Evolutionary conservation across 37 sponge, comb jelly and placozoan species (phyloP).

Genomic region (Cladorhizidae sp.): DNA sequence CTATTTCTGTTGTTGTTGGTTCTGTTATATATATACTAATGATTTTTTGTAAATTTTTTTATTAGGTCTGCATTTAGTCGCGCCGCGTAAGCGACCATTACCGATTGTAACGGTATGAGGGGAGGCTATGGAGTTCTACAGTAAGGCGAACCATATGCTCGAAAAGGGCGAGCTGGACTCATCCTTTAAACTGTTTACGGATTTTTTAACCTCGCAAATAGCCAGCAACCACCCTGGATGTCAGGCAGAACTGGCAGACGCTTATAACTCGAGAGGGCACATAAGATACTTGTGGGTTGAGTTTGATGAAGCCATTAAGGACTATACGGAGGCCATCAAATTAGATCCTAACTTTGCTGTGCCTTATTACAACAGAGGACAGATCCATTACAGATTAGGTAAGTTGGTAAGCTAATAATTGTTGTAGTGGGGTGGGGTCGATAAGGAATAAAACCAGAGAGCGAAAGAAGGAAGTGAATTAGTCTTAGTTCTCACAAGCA

Average conservation of each 20-base stretch:
- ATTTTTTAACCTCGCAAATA: conserved; percentile 17
- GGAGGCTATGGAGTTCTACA: conserved; percentile 7
- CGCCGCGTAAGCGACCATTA: too few relatives aligned
- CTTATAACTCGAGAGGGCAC: conserved; percentile 89
- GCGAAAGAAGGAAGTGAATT: too few relatives aligned
- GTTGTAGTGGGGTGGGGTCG: neutral
- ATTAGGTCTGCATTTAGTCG: too few relatives aligned
- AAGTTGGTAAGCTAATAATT: neutral
- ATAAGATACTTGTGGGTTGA: conserved; percentile 84
- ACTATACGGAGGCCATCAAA: conserved; percentile 80
- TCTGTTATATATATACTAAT: too few relatives aligned
- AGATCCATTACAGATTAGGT: conserved; percentile 91
- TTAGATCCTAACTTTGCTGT: conserved; percentile 64
- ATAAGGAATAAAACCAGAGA: too few relatives aligned
- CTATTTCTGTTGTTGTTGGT: too few relatives aligned
- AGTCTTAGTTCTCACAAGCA: too few relatives aligned
- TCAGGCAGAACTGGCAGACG: conserved; percentile 36
- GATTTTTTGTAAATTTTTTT: too few relatives aligned
- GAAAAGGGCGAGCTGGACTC: conserved; percentile 25
- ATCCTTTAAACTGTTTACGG: conserved; percentile 13
- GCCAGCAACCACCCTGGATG: neutral
- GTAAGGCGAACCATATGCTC: conserved; percentile 20
- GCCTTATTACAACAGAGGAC: conserved; percentile 94
- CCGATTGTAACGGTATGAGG: too few relatives aligned
- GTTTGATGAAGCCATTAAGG: conserved; percentile 85